Percentiles rank a stretch among this genome's conserved stretches.
phyloP scores from a whole-genome alignment of 2,888 invertebrate species.

The Electrophaes corylata region DNA sequence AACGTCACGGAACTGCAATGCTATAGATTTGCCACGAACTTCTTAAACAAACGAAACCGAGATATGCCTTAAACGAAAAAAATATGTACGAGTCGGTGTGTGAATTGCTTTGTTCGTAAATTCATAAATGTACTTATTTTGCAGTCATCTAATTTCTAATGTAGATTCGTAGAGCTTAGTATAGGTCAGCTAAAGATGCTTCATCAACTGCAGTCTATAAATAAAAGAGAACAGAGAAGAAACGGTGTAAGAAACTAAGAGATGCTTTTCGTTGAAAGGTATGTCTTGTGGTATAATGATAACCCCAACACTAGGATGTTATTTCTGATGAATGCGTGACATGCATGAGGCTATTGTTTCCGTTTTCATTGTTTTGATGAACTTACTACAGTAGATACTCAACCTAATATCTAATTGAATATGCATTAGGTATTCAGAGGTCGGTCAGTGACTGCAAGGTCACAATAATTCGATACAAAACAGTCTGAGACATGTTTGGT shows the following conservation, averaged over 20 bases:
- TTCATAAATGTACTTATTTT: no score
- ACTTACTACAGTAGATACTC: background rate
- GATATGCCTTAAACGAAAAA: no score
- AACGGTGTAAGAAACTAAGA: background rate
- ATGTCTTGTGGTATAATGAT: background rate
- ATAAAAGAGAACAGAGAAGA: no score
- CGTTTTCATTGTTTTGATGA: conserved; percentile 15
- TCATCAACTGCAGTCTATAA: no score
- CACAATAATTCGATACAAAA: conserved; percentile 43
- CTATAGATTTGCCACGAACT: no score
- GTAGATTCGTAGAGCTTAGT: no score
- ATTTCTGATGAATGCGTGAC: background rate
- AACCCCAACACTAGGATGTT: background rate
- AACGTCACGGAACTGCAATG: no score
- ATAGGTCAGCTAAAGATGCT: no score
- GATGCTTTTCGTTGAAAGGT: background rate
- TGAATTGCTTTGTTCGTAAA: no score
- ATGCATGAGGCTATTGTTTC: background rate
- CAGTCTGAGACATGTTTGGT: conserved; percentile 13
- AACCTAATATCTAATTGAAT: conserved; percentile 58
- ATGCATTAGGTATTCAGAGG: conserved; percentile 63
- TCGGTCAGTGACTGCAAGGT: conserved; percentile 74
- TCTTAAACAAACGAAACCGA: no score
- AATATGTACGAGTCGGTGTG: no score
- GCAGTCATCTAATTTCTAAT: no score